These are phyloP conservation scores for Merops nubicus DNA, from an alignment of 2,113 vertebrate species.

Conservation along the genomic window DNA sequence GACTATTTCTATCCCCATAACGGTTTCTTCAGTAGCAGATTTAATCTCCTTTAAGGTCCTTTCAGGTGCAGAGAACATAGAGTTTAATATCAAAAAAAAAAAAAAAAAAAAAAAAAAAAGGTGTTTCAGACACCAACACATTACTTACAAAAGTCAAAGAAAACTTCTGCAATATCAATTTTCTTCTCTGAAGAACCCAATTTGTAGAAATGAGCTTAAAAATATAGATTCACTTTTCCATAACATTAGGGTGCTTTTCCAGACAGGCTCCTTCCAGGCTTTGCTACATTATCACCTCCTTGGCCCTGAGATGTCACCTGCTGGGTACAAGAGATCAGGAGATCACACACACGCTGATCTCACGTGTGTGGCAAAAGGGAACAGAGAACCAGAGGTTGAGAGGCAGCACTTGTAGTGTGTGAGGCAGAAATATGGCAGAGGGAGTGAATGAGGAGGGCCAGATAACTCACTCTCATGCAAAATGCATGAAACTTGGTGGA, in stretches of 20 bases:
- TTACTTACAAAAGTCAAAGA: background rate
- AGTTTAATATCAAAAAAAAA: background rate
- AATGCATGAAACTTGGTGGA: background rate
- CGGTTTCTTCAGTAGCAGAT: background rate
- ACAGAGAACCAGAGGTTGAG: background rate
- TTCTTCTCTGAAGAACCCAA: background rate
- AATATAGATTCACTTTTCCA: background rate
- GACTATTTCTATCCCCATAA: background rate
- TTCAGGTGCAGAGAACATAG: background rate
- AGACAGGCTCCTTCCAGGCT: background rate
- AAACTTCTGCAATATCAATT: background rate
- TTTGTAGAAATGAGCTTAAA: background rate
- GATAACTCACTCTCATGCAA: background rate
- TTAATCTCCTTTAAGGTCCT: background rate
- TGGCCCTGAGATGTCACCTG: background rate
- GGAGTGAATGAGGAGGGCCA: background rate
- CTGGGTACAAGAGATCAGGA: background rate
- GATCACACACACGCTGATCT: background rate
- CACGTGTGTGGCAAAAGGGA: background rate
- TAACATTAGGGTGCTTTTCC: background rate
- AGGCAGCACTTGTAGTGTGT: fast-evolving
- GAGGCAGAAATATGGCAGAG: background rate
- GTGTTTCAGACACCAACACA: background rate
- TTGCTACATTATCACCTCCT: background rate
- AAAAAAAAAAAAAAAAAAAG: too few relatives aligned